Evolutionary conservation across 2,888 invertebrate species (phyloP), one percentile per base, ranked within the genome.

Genomic region (Phyllotreta striolata): DNA sequence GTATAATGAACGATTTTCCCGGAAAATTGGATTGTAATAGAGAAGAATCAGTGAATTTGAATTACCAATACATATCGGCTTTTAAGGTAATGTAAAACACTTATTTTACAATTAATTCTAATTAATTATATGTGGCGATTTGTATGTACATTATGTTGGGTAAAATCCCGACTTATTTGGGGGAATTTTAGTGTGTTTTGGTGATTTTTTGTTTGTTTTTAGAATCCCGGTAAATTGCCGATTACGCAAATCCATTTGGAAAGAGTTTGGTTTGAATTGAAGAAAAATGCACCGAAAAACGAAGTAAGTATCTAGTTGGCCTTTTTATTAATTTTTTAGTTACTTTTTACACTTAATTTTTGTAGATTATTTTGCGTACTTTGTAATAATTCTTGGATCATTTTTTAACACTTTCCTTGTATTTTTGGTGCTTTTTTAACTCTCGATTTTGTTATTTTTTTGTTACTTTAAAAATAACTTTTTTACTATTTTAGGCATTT

Each of bases 151-250:
- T 24, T 24, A 3, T 24, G 24, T 4, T 24, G 24, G 24, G 24
- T 10, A 52, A 35, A 52, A 38, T 52, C n/a, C n/a, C n/a, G 54
- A 40, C 34, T 55, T 46, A 6, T 37, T 13, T 35, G 1, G 14
- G 24, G 34, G 40, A 13, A 6, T 37, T 40, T 8, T 9, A 38
- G 7, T 14, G 58, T 41, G 55, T 64, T 67, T 14, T 67, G 57
- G 6, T 49, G n/a, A 35, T 58, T 47, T n/a, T 55, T 43, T 43
- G 67, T 49, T 55, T 60, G 68, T 81, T 80, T n/a, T 75, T 77
- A 89, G 88, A 88, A 89, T 76, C 85, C 86, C 14, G 81, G 85
- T 46, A 85, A 85, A 72, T 80, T 86, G 68, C 86, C 88, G 0
- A 82, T 87, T 54, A 87, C 86, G 72, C 75, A 78, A 71, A 72